Base-by-base conservation (phyloP, 2,797 vertebrate genomes). In the Spea hammondii region DNA sequence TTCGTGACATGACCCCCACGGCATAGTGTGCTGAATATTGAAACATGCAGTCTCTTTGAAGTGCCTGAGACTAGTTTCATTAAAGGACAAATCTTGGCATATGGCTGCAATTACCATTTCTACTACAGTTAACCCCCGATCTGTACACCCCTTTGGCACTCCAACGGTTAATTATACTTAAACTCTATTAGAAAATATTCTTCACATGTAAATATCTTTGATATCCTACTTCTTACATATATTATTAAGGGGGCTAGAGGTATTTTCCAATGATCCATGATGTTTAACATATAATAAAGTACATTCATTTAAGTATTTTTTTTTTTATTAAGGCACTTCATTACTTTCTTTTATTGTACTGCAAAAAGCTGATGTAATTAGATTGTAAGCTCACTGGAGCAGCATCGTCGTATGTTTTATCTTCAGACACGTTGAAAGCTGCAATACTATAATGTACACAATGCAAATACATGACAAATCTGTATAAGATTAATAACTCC, bases 1-100 rank as follows among this genome's bases (percentile, higher is more conserved):
- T 62, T 62, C 7, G 4, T 44, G 59, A 62, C 59, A 49, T 49
- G 65, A 67, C 11, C 46, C 65, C 65, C 12, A 57, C 50, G 77
- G 77, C 79, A 83, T 48, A 86, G 84, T 53, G 73, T 82, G 86
- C 87, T 86, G 85, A 87, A 83, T 57, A 75, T 80, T 80, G 82
- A 83, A 80, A 72, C n/a, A 17, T 50, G 0, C 8, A 83, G 82
- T 8, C 57, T 72, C 83, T 91, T 91, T 89, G 88, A 89, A 90
- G 88, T 85, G 1, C 0, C 59, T 62, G 59, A 62, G 59, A 17
- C 59, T 62, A 62, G n/a, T 17, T 0, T 86, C 83, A 72, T 78
- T 79, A 74, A 83, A 79, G 88, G 84, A 84, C 53, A 84, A 83
- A 86, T 66, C 79, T 84, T 85, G 89, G 87, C 84, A 87, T 49